These are phyloP conservation scores for Ptilorrhoa leucosticta DNA, from an alignment of 2,113 vertebrate species.

Conservation along the genomic window DNA sequence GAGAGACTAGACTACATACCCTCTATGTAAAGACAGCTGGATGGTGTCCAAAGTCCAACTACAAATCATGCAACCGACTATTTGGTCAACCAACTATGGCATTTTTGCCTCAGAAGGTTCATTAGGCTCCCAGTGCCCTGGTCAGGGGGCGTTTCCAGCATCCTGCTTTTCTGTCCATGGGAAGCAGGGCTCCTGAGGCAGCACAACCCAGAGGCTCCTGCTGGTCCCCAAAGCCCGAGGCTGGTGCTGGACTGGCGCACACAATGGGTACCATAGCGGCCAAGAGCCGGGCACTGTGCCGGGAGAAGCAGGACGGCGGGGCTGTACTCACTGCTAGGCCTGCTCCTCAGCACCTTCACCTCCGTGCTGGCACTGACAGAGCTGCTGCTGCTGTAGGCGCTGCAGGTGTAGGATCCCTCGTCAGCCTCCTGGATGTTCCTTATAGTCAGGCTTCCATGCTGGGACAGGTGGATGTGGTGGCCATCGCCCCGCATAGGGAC, in stretches of 20 bases:
- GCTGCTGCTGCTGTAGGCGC: constrained; percentile 85
- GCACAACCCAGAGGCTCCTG: not conserved
- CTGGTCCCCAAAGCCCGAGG: not conserved
- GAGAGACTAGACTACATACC: not conserved
- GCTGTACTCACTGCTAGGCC: constrained; percentile 41
- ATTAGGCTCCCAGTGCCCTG: not conserved
- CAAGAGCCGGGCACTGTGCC: not conserved
- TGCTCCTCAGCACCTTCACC: constrained; percentile 76
- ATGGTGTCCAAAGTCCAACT: not conserved
- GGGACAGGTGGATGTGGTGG: constrained; percentile 71
- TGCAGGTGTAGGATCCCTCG: constrained; percentile 92
- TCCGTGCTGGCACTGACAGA: constrained; percentile 90
- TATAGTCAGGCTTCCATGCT: constrained; percentile 85
- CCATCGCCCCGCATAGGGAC: constrained; percentile 83
- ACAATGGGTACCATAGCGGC: rapidly evolving
- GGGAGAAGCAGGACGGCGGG: not conserved
- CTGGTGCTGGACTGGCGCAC: rapidly evolving
- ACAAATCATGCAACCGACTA: not conserved
- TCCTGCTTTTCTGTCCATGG: not conserved
- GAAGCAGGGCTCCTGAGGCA: not conserved
- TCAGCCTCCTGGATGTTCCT: constrained; percentile 76
- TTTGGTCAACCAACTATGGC: not conserved
- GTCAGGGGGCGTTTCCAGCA: not conserved
- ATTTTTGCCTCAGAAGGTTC: not conserved
- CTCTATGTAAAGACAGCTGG: not conserved